These are phyloP conservation scores for Syngnathus acus DNA, from an alignment of 2,797 vertebrate species.

Conservation along the genomic window DNA sequence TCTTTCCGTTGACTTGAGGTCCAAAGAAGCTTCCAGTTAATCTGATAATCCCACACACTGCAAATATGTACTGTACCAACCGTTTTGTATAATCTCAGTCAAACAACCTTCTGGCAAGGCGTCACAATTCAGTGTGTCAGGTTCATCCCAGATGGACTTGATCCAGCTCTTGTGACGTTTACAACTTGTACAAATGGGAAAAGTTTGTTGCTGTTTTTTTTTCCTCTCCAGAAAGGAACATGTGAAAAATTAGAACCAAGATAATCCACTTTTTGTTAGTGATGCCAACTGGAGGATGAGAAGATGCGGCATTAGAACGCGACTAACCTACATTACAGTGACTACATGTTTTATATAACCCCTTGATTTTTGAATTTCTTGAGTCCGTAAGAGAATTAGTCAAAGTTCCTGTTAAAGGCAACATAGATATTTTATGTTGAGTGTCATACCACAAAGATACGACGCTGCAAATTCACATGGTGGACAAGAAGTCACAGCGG, in stretches of 20 bases:
- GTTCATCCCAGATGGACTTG: background rate
- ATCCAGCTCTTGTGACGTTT: background rate
- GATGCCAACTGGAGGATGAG: conserved; percentile 39
- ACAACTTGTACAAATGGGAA: background rate
- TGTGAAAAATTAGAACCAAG: conserved; percentile 49
- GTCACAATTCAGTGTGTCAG: background rate
- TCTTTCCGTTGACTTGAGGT: conserved; percentile 35
- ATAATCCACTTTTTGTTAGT: conserved; percentile 47
- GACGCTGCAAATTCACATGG: background rate
- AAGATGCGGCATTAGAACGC: conserved; percentile 42
- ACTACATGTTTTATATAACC: background rate
- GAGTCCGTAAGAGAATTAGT: no score
- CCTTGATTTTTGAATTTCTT: no score
- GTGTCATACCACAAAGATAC: background rate
- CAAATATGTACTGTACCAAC: background rate
- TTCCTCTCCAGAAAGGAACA: conserved; percentile 43
- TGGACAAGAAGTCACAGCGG: background rate
- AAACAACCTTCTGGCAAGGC: background rate
- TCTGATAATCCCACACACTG: conserved; percentile 55
- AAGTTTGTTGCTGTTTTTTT: background rate
- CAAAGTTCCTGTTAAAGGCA: background rate
- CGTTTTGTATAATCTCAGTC: conserved; percentile 1
- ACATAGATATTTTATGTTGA: background rate
- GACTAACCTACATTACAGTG: conserved; percentile 39
- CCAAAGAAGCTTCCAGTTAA: conserved; percentile 62